Evolutionary conservation across 2,797 vertebrate genomes (phyloP).

Genomic region (Gymnodraco acuticeps): DNA sequence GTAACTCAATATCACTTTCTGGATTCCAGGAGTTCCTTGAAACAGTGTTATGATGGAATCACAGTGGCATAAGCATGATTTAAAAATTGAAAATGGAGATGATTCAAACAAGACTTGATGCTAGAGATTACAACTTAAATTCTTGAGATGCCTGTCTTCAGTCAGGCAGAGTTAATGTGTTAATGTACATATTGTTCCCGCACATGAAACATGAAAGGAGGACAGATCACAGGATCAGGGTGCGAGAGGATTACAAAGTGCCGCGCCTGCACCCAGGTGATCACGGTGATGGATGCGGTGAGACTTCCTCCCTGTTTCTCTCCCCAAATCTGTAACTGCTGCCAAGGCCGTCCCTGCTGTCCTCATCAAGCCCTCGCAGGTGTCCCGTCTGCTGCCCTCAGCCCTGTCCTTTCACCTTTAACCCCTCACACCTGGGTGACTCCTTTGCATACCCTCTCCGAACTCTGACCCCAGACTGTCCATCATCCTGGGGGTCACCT

Average conservation of each 20-base stretch:
- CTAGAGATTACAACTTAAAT: too few species aligned
- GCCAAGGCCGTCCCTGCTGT: slow-evolving; percentile 51
- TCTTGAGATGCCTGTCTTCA: background rate
- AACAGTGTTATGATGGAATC: background rate
- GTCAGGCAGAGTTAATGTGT: background rate
- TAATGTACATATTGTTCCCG: background rate
- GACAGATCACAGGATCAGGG: background rate
- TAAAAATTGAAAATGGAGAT: background rate
- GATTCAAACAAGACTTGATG: background rate
- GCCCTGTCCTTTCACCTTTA: slow-evolving; percentile 63
- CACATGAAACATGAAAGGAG: background rate
- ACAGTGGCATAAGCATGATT: background rate
- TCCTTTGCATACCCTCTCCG: slow-evolving; percentile 55
- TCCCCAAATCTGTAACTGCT: slow-evolving; percentile 23
- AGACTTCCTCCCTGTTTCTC: slow-evolving; percentile 8
- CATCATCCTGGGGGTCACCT: slow-evolving; percentile 69
- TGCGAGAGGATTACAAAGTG: background rate
- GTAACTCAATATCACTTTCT: background rate
- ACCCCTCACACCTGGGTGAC: slow-evolving; percentile 75
- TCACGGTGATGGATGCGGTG: slow-evolving; percentile 34
- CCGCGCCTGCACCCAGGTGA: slow-evolving; percentile 14
- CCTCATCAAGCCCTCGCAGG: slow-evolving; percentile 73
- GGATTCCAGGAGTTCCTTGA: background rate
- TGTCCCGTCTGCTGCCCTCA: slow-evolving; percentile 70
- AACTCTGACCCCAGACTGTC: slow-evolving; percentile 72